These are phyloP conservation scores for Bombus confusus DNA, from an alignment of 1,140 invertebrate species.

Conservation along the genomic window DNA sequence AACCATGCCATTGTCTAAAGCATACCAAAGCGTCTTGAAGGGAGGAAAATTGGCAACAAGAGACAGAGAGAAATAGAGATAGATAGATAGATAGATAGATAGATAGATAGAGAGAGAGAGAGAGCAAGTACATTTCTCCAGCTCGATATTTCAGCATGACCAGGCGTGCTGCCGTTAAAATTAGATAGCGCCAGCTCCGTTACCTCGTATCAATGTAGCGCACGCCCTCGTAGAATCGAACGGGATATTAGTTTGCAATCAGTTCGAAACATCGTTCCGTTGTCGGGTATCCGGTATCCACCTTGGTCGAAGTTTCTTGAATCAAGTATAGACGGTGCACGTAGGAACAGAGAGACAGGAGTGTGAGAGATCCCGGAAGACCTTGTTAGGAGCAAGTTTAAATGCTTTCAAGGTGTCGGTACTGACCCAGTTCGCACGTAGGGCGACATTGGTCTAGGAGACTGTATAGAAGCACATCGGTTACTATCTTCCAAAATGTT, in stretches of 20 bases:
- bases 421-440: conserved; percentile 60
- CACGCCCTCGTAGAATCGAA: conserved; percentile 57
- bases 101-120: too few species aligned
- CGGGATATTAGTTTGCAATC: conserved; percentile 68
- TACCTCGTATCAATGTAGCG: conserved; percentile 52
- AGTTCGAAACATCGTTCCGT: conserved; percentile 62
- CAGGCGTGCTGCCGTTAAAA: conserved; percentile 39
- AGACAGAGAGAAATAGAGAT: too few species aligned
- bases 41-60: neutral
- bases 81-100: too few species aligned
- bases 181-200: conserved; percentile 44
- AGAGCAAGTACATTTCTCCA: neutral
- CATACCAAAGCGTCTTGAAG: neutral
- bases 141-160: neutral
- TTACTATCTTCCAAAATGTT: conserved; percentile 41
- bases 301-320: conserved; percentile 56
- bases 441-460: conserved; percentile 48
- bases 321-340: neutral
- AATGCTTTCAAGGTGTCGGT: conserved; percentile 67
- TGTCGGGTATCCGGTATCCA: conserved; percentile 60
- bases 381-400: conserved; percentile 62
- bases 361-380: conserved; percentile 46
- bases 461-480: conserved; percentile 42
- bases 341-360: conserved; percentile 37
- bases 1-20: too few species aligned